Percentiles rank a stretch among this genome's conserved stretches.
These are phyloP conservation scores for Dreissena rostriformis DNA, from an alignment of 1,140 invertebrate genomes.

Conservation along the genomic window DNA sequence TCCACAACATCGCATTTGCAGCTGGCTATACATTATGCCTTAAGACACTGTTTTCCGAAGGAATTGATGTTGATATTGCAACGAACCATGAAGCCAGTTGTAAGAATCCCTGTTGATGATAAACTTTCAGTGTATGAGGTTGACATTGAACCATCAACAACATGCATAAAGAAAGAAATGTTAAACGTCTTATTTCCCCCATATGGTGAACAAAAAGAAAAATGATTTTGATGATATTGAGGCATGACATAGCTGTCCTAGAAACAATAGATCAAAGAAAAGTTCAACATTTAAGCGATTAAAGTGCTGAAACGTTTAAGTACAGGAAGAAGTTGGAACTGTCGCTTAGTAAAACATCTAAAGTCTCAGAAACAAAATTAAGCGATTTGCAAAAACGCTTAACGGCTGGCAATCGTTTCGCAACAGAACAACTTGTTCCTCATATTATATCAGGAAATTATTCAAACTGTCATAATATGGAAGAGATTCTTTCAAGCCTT, in stretches of 20 bases:
- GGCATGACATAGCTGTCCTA: background rate
- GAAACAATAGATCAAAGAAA: background rate
- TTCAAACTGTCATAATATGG: background rate
- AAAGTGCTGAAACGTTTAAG: background rate
- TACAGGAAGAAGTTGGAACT: background rate
- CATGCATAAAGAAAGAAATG: too few species aligned
- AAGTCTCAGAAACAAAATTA: background rate
- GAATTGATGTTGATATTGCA: background rate
- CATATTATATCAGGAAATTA: background rate
- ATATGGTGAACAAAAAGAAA: background rate
- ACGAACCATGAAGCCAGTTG: background rate
- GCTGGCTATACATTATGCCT: background rate
- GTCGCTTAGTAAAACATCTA: background rate
- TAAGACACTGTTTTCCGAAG: background rate
- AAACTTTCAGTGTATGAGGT: background rate
- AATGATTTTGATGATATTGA: background rate
- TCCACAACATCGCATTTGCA: background rate
- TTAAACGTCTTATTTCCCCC: too few species aligned
- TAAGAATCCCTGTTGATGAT: background rate
- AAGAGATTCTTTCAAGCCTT: background rate
- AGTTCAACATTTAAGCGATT: background rate
- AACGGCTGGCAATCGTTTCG: background rate
- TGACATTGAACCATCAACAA: background rate
- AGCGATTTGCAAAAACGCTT: background rate
- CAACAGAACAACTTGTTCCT: background rate